These are phyloP conservation scores for Apodemia hepburni DNA, from an alignment of 2,888 invertebrate species.

Conservation along the genomic window DNA sequence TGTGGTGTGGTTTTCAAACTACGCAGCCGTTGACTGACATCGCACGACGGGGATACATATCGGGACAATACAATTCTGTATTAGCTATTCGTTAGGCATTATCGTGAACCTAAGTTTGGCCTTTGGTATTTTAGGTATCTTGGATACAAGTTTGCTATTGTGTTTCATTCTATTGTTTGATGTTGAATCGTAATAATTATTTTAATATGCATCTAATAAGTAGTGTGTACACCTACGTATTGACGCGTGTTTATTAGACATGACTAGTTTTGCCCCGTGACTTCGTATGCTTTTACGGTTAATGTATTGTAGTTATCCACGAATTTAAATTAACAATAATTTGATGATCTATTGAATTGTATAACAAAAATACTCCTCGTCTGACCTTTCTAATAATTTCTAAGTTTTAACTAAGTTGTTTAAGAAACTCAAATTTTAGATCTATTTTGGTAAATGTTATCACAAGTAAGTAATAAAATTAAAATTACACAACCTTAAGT, in stretches of 20 bases:
- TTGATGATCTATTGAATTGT: too few species aligned
- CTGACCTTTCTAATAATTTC: too few species aligned
- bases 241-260: not conserved
- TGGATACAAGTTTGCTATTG: conserved; percentile 51
- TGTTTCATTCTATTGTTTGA: conserved; percentile 34
- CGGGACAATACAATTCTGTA: conserved; percentile 53
- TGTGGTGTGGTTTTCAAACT: conserved; percentile 52
- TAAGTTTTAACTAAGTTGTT: too few species aligned
- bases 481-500: too few species aligned
- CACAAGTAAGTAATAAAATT: too few species aligned
- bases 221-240: conserved; percentile 32
- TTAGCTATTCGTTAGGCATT: conserved; percentile 49
- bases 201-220: conserved; percentile 31
- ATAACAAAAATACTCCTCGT: too few species aligned
- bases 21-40: conserved; percentile 56
- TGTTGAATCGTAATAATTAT: conserved; percentile 32
- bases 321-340: too few species aligned
- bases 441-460: too few species aligned
- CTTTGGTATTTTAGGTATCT: conserved; percentile 46
- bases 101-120: conserved; percentile 51
- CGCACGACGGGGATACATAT: conserved; percentile 43
- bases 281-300: too few species aligned
- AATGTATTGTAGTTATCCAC: too few species aligned
- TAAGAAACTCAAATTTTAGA: too few species aligned
- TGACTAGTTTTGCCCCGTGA: not conserved